Evolutionary conservation across 2,113 vertebrate species (phyloP).

Genomic region (Australoheros scitulus): DNA sequence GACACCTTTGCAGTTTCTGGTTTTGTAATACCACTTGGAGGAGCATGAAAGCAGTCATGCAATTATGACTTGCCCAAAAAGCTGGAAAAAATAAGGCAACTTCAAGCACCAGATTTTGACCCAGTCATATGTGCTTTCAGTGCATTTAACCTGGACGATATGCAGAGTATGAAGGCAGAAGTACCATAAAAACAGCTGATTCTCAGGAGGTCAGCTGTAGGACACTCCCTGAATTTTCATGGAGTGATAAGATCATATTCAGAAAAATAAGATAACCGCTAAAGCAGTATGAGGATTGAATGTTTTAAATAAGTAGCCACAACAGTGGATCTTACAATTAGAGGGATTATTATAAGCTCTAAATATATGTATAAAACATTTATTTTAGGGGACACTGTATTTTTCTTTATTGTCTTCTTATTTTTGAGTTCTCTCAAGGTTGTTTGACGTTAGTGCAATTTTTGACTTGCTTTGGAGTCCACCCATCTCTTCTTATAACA

Average conservation of each 20-base stretch:
- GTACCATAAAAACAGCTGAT: not conserved
- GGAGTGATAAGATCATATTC: not conserved
- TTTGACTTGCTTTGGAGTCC: not conserved
- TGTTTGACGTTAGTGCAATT: not conserved
- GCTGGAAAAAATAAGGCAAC: not conserved
- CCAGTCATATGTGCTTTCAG: not conserved
- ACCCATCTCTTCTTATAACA: not conserved
- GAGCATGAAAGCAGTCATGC: not conserved
- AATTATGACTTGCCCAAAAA: not conserved
- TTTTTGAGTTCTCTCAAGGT: not conserved
- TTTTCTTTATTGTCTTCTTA: not conserved
- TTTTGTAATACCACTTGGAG: not conserved
- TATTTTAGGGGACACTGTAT: not conserved
- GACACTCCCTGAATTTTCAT: not conserved
- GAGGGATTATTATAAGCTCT: not conserved
- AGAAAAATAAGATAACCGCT: too few relatives aligned
- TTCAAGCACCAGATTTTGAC: not conserved
- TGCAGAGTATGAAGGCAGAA: not conserved
- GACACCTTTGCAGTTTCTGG: not conserved
- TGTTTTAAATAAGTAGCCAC: not conserved
- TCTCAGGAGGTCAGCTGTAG: not conserved
- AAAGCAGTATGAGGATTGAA: too few relatives aligned
- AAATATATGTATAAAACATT: not conserved
- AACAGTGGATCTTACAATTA: accelerated
- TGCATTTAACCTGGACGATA: too few relatives aligned